Conservation (phyloP, 2,888 invertebrate species). For the Harpalus rufipes region DNA sequence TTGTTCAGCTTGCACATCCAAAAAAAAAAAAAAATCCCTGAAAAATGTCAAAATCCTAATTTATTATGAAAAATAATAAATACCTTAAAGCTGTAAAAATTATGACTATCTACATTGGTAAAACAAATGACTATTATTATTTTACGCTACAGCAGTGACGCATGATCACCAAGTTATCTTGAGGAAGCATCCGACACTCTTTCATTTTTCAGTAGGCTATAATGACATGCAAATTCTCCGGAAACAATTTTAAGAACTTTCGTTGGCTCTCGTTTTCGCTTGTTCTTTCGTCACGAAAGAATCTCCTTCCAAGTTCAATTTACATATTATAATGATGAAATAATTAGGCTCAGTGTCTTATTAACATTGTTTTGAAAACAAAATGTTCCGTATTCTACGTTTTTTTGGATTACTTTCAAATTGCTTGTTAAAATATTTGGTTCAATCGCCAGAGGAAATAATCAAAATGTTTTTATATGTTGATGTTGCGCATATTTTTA, state of each 20-base stretch:
- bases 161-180: not conserved
- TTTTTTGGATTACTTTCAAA: constrained; percentile 17
- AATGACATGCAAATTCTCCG: constrained; percentile 42
- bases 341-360: constrained; percentile 10
- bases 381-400: not conserved
- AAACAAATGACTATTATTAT: no score
- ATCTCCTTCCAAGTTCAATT: constrained; percentile 20
- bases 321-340: constrained; percentile 43
- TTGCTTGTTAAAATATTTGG: not conserved
- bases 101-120: no score
- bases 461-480: constrained; percentile 16
- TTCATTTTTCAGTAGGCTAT: constrained; percentile 20
- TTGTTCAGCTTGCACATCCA: no score
- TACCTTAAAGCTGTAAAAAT: no score
- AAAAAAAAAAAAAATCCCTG: no score
- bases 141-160: not conserved
- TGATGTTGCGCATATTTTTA: not conserved
- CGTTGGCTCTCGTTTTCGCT: constrained; percentile 18
- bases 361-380: constrained; percentile 8
- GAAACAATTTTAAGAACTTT: constrained; percentile 36
- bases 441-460: constrained; percentile 7
- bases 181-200: constrained; percentile 12
- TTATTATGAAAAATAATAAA: no score
- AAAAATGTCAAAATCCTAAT: no score
- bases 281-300: constrained; percentile 23